Conservation (phyloP, 2,797 vertebrate genomes). For the Micromesistius poutassou region DNA sequence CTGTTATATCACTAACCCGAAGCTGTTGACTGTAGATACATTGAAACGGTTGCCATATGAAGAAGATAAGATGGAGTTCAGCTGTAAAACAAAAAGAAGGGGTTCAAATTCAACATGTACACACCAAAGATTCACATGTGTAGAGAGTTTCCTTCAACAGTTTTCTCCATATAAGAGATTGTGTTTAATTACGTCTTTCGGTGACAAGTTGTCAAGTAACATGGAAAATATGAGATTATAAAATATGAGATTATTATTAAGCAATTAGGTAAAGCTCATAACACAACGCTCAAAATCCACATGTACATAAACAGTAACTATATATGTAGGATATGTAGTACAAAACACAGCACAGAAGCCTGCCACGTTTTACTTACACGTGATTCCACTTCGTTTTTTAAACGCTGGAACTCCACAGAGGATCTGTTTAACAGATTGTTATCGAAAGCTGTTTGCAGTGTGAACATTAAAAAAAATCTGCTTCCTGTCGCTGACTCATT, state of each 20-base stretch:
- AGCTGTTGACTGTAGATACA: not conserved
- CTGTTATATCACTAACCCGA: not conserved
- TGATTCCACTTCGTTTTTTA: not conserved
- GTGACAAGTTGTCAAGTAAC: not conserved
- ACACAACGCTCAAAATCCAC: not conserved
- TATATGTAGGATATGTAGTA: not conserved
- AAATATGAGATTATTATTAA: not conserved
- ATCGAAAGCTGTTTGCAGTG: not conserved
- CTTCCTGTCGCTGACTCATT: not conserved
- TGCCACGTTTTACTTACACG: not conserved
- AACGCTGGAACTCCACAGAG: not conserved
- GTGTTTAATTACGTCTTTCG: not conserved
- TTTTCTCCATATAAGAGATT: not conserved
- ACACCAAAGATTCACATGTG: not conserved
- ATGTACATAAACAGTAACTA: not conserved
- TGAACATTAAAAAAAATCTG: not conserved
- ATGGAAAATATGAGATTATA: not conserved
- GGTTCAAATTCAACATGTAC: not conserved
- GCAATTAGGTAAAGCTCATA: not conserved
- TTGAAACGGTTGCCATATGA: not conserved
- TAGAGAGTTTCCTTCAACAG: not conserved
- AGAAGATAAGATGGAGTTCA: not conserved
- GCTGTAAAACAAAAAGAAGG: not conserved
- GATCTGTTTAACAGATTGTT: not conserved
- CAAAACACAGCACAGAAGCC: not conserved